Conservation (phyloP, 2,113 vertebrate species). For the Tamias sibiricus region DNA sequence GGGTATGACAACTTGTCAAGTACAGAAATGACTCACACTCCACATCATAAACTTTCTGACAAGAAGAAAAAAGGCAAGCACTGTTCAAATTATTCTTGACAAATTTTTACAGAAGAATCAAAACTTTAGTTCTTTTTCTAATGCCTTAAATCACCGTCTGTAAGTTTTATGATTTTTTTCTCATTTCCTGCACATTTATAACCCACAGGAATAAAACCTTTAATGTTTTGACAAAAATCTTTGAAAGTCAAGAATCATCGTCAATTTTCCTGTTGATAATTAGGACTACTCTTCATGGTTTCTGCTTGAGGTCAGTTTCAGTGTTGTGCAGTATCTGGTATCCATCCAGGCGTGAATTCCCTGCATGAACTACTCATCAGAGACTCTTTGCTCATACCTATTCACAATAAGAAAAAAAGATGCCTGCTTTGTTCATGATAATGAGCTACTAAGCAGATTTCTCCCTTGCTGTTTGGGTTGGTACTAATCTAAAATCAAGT, state of each 20-base stretch:
- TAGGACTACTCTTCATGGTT: not conserved
- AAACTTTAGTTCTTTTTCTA: not conserved
- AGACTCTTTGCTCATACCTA: not conserved
- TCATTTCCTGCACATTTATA: not conserved
- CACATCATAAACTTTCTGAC: not conserved
- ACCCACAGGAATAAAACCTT: not conserved
- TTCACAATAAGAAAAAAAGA: not conserved
- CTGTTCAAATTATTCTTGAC: not conserved
- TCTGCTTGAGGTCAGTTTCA: not conserved
- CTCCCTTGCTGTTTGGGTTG: not conserved
- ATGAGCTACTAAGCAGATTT: not conserved
- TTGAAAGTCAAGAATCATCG: not conserved
- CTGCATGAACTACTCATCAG: not conserved
- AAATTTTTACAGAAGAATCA: not conserved
- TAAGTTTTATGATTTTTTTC: not conserved
- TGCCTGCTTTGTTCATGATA: not conserved
- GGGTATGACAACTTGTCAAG: not conserved
- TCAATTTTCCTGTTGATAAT: not conserved
- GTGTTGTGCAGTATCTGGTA: fast-evolving
- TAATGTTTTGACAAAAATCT: not conserved
- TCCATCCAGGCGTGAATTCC: fast-evolving
- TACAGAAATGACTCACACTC: not conserved
- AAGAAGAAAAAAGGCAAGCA: not conserved
- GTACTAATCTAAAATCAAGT: not conserved
- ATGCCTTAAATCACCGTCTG: not conserved